A percentile compares a stretch with the other conserved stretches of the same genome.
Conservation (phyloP, 2,888 invertebrate species). For the Synanthedon vespiformis region DNA sequence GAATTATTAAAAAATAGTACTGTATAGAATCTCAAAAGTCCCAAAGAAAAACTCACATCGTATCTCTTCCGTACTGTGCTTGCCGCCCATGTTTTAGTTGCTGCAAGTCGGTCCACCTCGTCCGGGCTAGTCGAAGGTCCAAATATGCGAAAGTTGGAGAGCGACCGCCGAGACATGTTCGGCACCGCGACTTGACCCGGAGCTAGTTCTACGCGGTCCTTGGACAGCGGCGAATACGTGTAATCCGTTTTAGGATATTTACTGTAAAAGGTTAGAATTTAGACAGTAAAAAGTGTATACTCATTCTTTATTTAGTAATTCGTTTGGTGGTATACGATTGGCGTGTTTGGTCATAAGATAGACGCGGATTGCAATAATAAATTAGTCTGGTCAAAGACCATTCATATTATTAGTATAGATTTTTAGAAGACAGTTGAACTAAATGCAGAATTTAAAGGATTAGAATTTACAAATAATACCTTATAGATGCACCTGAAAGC, state of each 20-base stretch:
- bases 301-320: no score
- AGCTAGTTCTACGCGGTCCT: conserved; percentile 82
- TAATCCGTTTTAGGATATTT: conserved; percentile 92
- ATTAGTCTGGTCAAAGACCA: no score
- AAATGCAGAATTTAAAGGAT: no score
- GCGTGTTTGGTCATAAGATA: no score
- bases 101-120: conserved; percentile 35
- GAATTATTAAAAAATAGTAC: neutral
- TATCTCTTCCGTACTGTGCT: conserved; percentile 32
- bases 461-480: neutral
- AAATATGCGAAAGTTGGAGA: conserved; percentile 67
- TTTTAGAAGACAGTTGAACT: no score
- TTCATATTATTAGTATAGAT: no score
- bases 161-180: conserved; percentile 87
- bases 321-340: no score
- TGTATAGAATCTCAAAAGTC: neutral
- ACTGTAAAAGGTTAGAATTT: conserved; percentile 54
- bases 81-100: conserved; percentile 29
- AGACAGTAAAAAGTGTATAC: no score
- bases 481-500: neutral
- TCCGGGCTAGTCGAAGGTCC: conserved; percentile 51
- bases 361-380: no score
- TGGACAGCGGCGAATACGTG: conserved; percentile 87
- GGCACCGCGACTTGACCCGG: conserved; percentile 87
- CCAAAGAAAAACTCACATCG: conserved; percentile 29